Evolutionary conservation across 2,888 invertebrate species (phyloP).

Genomic region (Thysanoteuthis rhombus): DNA sequence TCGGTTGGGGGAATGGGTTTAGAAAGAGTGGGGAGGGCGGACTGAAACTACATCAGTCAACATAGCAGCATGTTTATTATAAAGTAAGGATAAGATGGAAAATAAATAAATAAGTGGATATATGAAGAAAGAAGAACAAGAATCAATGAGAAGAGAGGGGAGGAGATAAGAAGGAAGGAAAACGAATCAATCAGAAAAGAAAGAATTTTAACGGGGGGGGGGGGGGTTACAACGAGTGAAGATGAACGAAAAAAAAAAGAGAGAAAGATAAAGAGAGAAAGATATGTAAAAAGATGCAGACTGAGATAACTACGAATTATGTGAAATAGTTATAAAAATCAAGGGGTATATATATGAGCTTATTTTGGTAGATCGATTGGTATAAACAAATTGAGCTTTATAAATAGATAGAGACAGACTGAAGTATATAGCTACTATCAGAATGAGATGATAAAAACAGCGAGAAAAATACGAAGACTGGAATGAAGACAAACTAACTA

Average conservation of each 20-base stretch:
- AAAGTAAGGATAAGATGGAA: background rate
- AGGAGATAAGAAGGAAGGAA: background rate
- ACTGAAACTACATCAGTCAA: background rate
- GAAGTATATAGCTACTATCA: too few species aligned
- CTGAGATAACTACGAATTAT: background rate
- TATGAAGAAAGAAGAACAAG: background rate
- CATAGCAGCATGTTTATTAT: background rate
- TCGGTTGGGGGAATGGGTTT: background rate
- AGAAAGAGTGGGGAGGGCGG: background rate
- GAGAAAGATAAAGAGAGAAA: background rate
- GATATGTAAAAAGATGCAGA: background rate
- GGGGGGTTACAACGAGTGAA: too few species aligned
- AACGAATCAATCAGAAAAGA: background rate
- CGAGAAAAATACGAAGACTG: too few species aligned
- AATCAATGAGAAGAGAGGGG: background rate
- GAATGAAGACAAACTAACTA: too few species aligned
- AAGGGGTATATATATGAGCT: too few species aligned
- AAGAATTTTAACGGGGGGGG: background rate
- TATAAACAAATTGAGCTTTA: too few species aligned
- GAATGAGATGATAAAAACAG: too few species aligned
- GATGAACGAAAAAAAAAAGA: background rate
- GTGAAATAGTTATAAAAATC: too few species aligned
- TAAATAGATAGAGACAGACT: too few species aligned
- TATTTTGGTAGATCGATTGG: too few species aligned
- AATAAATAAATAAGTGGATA: background rate